Conservation (phyloP, 2,888 invertebrate species). For the Saturnia pavonia region DNA sequence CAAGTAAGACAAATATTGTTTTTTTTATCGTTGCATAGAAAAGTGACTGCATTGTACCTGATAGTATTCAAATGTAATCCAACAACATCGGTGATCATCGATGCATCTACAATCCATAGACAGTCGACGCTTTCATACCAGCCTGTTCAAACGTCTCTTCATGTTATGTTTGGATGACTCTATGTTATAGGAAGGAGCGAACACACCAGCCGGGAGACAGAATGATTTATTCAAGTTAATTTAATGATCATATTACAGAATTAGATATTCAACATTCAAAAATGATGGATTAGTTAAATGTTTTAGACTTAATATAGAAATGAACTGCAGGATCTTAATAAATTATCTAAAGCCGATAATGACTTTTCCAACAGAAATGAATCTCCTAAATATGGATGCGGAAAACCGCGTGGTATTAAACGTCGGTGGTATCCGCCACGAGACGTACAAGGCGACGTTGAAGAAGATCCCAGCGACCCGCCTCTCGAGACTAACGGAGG, state of each 20-base stretch:
- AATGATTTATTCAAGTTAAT: neutral
- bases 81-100: too few species aligned
- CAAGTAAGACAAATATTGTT: neutral
- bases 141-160: too few species aligned
- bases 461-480: conserved; percentile 99
- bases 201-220: too few species aligned
- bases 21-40: too few species aligned
- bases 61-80: too few species aligned
- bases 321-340: neutral
- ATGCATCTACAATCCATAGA: too few species aligned
- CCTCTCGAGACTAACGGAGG: conserved; percentile 96
- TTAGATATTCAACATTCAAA: neutral
- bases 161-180: too few species aligned
- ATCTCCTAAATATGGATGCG: conserved; percentile 96
- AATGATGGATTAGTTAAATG: neutral
- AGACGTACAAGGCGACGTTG: conserved; percentile 96
- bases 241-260: neutral
- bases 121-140: too few species aligned
- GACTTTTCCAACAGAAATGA: conserved; percentile 83
- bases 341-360: neutral
- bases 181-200: too few species aligned
- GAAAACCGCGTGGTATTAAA: conserved; percentile 99
- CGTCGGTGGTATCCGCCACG: conserved; percentile 98
- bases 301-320: neutral
- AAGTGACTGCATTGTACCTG: too few species aligned